These are phyloP conservation scores for Antedon mediterranea DNA, from an alignment of 53 echinoderm and acorn worm species.

Conservation along the genomic window DNA sequence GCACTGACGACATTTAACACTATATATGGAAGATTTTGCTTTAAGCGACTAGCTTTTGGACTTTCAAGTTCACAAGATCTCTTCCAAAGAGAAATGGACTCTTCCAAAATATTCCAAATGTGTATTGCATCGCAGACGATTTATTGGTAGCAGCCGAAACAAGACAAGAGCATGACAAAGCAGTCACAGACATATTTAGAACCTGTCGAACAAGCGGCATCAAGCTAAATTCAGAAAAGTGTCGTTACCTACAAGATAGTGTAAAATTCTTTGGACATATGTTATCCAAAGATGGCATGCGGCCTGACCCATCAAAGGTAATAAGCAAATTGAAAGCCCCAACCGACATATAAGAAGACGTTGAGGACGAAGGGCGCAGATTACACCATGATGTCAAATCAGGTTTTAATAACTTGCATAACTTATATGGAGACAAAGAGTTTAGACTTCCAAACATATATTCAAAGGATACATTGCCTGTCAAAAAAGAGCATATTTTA, in stretches of 20 bases:
- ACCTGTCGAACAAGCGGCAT: slow-evolving; percentile 13
- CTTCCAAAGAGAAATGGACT: slow-evolving; percentile 18
- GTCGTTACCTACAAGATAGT: slow-evolving; percentile 6
- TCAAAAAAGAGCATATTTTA: slow-evolving; percentile 17
- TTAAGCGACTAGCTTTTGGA: too few species aligned
- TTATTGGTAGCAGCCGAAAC: slow-evolving; percentile 8
- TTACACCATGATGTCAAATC: slow-evolving; percentile 6
- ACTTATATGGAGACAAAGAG: neutral
- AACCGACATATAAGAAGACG: neutral
- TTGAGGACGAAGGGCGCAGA: slow-evolving; percentile 16
- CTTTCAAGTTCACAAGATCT: slow-evolving; percentile 13
- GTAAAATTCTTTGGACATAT: slow-evolving; percentile 13
- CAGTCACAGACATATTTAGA: neutral
- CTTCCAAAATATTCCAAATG: slow-evolving; percentile 7
- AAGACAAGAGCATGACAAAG: slow-evolving; percentile 10
- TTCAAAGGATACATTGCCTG: slow-evolving; percentile 20
- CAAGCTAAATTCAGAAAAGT: slow-evolving; percentile 7
- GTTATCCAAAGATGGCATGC: slow-evolving; percentile 3
- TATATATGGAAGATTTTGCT: too few species aligned
- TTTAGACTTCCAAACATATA: slow-evolving; percentile 16
- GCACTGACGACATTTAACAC: too few species aligned
- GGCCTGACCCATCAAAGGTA: slow-evolving; percentile 17
- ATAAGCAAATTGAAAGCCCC: slow-evolving; percentile 12
- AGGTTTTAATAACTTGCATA: neutral
- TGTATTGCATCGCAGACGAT: slow-evolving; percentile 10